Conservation (phyloP, 2,888 invertebrate genomes). For the Scaptomyza caliginosa region DNA sequence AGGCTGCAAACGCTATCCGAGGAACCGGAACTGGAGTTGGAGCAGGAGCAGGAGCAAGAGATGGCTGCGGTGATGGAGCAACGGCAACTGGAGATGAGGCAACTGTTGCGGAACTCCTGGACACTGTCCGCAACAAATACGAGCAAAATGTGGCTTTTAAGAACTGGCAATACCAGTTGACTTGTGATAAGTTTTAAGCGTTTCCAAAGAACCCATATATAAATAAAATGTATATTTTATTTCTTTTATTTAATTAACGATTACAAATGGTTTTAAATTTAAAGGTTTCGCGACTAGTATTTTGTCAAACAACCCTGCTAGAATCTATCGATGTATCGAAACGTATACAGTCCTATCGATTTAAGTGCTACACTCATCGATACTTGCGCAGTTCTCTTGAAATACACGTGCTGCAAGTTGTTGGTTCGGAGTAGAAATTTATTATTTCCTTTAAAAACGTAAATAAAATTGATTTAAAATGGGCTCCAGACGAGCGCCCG, state of each 20-base stretch:
- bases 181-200: slow-evolving; percentile 82
- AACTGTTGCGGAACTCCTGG: slow-evolving; percentile 70
- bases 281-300: background rate
- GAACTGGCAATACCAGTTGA: slow-evolving; percentile 84
- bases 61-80: slow-evolving; percentile 35
- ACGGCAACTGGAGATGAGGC: slow-evolving; percentile 44
- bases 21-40: slow-evolving; percentile 40
- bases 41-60: slow-evolving; percentile 46
- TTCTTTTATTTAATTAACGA: slow-evolving; percentile 9
- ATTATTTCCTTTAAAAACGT: background rate
- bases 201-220: slow-evolving; percentile 40
- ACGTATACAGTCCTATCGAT: slow-evolving; percentile 11
- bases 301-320: slow-evolving; percentile 14
- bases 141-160: slow-evolving; percentile 81
- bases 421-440: background rate
- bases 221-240: slow-evolving; percentile 8
- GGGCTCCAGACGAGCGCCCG: slow-evolving; percentile 56
- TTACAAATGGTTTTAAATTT: background rate
- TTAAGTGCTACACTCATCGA: background rate
- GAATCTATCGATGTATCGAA: slow-evolving; percentile 11
- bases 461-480: slow-evolving; percentile 39
- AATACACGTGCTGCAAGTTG: slow-evolving; percentile 46
- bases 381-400: slow-evolving; percentile 7
- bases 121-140: slow-evolving; percentile 74
- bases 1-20: slow-evolving; percentile 64